These are phyloP conservation scores for Onychomys torridus DNA, from an alignment of 2,797 vertebrate genomes.

Conservation along the genomic window DNA sequence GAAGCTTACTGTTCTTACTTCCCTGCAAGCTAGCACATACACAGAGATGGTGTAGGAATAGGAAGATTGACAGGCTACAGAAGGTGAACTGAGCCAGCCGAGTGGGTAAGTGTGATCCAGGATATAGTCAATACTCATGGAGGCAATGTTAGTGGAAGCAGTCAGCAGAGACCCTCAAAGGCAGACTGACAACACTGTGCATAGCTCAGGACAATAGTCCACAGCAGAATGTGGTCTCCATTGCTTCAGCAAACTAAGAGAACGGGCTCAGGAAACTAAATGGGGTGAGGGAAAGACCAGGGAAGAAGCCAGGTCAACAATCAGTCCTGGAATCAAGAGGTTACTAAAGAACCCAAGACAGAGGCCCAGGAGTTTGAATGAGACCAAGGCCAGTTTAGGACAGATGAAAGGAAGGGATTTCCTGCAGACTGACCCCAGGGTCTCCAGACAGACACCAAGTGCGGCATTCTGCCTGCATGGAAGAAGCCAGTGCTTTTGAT, in stretches of 20 bases:
- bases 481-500: not conserved
- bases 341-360: not conserved
- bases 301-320: not conserved
- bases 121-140: not conserved
- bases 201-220: not conserved
- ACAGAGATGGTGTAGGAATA: not conserved
- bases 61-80: not conserved
- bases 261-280: not conserved
- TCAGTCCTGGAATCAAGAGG: not conserved
- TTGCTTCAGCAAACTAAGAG: not conserved
- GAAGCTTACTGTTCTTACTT: not conserved
- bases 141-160: not conserved
- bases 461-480: not conserved
- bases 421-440: not conserved
- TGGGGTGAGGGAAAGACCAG: not conserved
- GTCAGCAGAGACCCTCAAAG: not conserved
- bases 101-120: not conserved
- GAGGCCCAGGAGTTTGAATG: not conserved
- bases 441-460: not conserved
- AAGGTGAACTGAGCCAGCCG: not conserved
- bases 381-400: not conserved
- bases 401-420: not conserved
- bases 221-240: not conserved
- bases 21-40: not conserved
- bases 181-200: not conserved